A percentile compares a stretch with the other conserved stretches of the same genome.
Evolutionary conservation across 2,888 invertebrate species (phyloP).

Genomic region (Celastrina argiolus): DNA sequence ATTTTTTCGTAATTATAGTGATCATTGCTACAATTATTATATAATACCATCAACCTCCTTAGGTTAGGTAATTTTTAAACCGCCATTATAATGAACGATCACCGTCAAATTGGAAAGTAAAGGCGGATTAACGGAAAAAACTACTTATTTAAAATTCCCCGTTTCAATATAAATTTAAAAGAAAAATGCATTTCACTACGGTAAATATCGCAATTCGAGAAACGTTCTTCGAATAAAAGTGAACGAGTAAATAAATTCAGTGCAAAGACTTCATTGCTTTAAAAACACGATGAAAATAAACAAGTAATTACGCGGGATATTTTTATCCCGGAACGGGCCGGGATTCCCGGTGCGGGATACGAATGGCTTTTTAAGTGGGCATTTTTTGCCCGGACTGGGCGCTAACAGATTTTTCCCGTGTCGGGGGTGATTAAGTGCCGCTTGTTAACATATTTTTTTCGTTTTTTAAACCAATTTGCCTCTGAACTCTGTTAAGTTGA

Average conservation of each 20-base stretch:
- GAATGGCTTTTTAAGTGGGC: slow-evolving; percentile 59
- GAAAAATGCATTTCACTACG: no score
- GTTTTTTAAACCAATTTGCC: slow-evolving; percentile 38
- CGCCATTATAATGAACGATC: no score
- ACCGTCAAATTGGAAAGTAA: no score
- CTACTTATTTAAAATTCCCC: no score
- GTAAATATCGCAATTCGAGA: no score
- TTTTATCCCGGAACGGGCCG: slow-evolving; percentile 41
- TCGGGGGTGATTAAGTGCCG: slow-evolving; percentile 52
- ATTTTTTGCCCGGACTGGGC: slow-evolving; percentile 47
- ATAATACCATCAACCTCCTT: no score
- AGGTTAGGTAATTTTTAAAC: no score
- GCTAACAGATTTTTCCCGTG: slow-evolving; percentile 60
- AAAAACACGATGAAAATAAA: slow-evolving; percentile 8
- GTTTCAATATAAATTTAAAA: no score
- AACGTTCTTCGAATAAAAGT: neutral
- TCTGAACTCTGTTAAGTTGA: slow-evolving; percentile 33
- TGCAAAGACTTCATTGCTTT: neutral
- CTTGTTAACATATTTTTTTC: slow-evolving; percentile 41
- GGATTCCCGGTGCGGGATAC: slow-evolving; percentile 40
- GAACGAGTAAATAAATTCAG: neutral
- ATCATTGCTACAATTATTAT: no score
- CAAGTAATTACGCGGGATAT: slow-evolving; percentile 18
- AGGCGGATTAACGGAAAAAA: no score
- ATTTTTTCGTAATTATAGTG: no score